These are phyloP conservation scores for Eulemur mongoz DNA, from an alignment of 2,797 vertebrate species.

Conservation along the genomic window DNA sequence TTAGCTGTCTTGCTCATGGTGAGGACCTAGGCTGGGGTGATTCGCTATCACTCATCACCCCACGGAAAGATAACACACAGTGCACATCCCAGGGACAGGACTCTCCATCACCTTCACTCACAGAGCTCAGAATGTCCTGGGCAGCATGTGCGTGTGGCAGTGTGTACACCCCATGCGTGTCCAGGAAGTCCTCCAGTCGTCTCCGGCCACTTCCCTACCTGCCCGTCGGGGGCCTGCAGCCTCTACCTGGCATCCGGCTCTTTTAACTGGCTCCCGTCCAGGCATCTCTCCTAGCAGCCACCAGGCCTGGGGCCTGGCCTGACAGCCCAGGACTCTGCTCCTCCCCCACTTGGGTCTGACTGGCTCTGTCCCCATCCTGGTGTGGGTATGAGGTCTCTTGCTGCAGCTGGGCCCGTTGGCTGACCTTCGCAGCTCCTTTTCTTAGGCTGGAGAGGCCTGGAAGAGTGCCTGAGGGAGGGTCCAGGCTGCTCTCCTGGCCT, in stretches of 20 bases:
- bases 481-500: not conserved
- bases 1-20: not conserved
- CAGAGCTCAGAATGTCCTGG: not conserved
- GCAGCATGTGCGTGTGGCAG: fast-evolving
- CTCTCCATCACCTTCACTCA: not conserved
- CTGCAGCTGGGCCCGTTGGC: slow-evolving; percentile 24
- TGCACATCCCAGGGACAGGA: not conserved
- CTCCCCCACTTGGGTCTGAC: not conserved
- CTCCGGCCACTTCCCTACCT: not conserved
- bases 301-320: not conserved
- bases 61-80: not conserved
- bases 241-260: not conserved
- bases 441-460: slow-evolving; percentile 32
- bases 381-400: not conserved
- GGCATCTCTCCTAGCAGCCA: not conserved
- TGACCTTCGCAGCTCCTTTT: slow-evolving; percentile 38
- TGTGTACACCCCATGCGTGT: fast-evolving
- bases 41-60: not conserved
- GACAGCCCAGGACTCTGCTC: not conserved
- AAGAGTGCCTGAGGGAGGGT: not conserved
- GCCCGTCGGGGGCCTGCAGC: not conserved
- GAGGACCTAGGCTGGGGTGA: not conserved
- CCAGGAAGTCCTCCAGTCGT: not conserved
- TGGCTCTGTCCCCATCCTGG: not conserved
- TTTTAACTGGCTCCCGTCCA: not conserved